phyloP scores from a whole-genome alignment of 1,140 invertebrate species.

The Amyelois transitella region DNA sequence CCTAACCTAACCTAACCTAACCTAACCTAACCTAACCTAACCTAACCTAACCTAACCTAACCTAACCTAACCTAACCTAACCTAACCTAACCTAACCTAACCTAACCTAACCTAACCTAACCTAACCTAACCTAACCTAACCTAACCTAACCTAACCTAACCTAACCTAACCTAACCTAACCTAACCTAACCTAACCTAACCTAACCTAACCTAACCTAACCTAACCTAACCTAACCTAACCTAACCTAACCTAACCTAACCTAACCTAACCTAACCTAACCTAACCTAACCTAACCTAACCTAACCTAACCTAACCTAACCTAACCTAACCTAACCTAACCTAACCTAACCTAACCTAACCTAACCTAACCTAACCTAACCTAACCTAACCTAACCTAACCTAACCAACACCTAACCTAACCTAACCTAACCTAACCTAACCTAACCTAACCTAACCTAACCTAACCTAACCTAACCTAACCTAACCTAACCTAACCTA shows the following conservation, averaged over 20 bases:
- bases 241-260: conserved; percentile 21
- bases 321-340: conserved; percentile 21
- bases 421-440: conserved; percentile 12
- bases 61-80: background rate
- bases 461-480: conserved; percentile 26
- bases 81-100: conserved; percentile 19
- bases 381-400: conserved; percentile 4
- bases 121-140: conserved; percentile 18
- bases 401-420: conserved; percentile 1
- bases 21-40: conserved; percentile 28
- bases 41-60: conserved; percentile 1
- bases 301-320: conserved; percentile 24
- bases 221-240: conserved; percentile 21
- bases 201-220: conserved; percentile 20
- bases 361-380: conserved; percentile 27
- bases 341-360: conserved; percentile 27
- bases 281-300: conserved; percentile 26
- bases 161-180: conserved; percentile 17
- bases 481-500: conserved; percentile 29
- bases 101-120: conserved; percentile 24
- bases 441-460: conserved; percentile 14
- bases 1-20: conserved; percentile 42
- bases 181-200: conserved; percentile 8
- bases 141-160: conserved; percentile 18
- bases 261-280: conserved; percentile 23